Evolutionary conservation across 1,140 invertebrate genomes (phyloP).

Genomic region (Pachypeltis micranthus): DNA sequence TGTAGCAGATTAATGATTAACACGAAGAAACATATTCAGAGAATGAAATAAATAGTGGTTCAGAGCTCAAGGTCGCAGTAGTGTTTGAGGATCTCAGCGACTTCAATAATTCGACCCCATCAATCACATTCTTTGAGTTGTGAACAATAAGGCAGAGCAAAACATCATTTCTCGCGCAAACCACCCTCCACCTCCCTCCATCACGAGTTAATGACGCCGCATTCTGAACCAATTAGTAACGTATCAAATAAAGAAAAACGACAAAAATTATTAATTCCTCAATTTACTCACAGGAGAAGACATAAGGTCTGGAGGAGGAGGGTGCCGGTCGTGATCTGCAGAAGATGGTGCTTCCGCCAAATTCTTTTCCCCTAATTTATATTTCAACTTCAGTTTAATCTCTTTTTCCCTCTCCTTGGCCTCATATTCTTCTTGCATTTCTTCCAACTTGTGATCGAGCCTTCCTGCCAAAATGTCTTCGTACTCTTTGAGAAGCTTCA

Average conservation of each 20-base stretch:
- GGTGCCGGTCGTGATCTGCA: neutral
- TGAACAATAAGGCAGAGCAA: too few relatives aligned
- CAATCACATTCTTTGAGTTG: too few relatives aligned
- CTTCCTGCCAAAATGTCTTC: slow-evolving; percentile 44
- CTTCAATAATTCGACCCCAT: too few relatives aligned
- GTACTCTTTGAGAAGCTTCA: slow-evolving; percentile 51
- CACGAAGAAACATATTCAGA: too few relatives aligned
- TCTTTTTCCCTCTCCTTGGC: slow-evolving; percentile 13
- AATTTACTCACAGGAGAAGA: neutral
- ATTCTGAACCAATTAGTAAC: too few relatives aligned
- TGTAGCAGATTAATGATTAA: too few relatives aligned
- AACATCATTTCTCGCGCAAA: too few relatives aligned
- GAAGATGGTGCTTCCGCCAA: neutral
- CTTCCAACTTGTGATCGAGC: slow-evolving; percentile 55
- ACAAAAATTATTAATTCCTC: neutral
- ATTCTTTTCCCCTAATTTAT: slow-evolving; percentile 16
- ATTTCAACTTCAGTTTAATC: slow-evolving; percentile 15
- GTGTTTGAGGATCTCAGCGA: too few relatives aligned
- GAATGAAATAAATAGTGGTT: neutral
- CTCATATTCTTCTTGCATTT: slow-evolving; percentile 49
- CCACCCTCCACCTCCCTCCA: too few relatives aligned
- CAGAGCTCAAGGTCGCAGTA: neutral
- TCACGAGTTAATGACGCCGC: too few relatives aligned
- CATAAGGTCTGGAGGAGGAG: neutral
- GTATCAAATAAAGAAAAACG: neutral